Evolutionary conservation across 1,140 invertebrate genomes (phyloP), one percentile per base, ranked within the genome.

Genomic region (Ptiloglossa arizonensis): DNA sequence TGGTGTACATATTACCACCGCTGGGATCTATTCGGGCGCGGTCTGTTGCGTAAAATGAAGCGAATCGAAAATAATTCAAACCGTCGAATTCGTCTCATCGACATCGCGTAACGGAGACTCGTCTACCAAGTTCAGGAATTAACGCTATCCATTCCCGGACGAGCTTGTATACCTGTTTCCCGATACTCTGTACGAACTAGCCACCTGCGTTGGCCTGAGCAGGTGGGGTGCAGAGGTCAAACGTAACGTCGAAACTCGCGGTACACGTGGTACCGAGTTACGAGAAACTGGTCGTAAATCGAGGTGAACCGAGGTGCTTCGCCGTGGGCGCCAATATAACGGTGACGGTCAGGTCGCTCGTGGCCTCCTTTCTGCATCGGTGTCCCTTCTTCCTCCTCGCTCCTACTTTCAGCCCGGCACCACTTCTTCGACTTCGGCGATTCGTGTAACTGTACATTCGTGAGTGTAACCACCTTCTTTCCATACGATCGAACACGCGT

Each of bases 301-400:
- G 84, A 88, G 88, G 83, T 85, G 87, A 87, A 87, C 86, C 83
- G 78, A 90, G 86, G 87, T 88, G 86, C 86, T 83, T 87, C 82
- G 86, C 87, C 86, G 85, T 88, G 74, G 87, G 88, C 89, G 87
- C 89, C 86, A 68, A 91, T 90, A 90, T 91, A 91, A 91, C 90
- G 90, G 90, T 91, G 89, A 91, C 85, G 89, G 68, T 85, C 84
- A 71, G 81, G 82, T 89, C 87, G 85, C 80, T 87, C 63, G 80
- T 91, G 90, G 88, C 90, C 90, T 91, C 90, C 82, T 90, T 91
- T 89, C 88, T 80, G 79, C 75, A 62, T 78, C 73, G 77, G 63
- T 71, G 69, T 70, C 80, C 74, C 57, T n/a, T 57, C 76, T 66
- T 54, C 74, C 64, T 68, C 52, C 60, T 74, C 69, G 27, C 48